Conservation (phyloP, 2,113 vertebrate genomes). For the Recurvirostra avosetta region DNA sequence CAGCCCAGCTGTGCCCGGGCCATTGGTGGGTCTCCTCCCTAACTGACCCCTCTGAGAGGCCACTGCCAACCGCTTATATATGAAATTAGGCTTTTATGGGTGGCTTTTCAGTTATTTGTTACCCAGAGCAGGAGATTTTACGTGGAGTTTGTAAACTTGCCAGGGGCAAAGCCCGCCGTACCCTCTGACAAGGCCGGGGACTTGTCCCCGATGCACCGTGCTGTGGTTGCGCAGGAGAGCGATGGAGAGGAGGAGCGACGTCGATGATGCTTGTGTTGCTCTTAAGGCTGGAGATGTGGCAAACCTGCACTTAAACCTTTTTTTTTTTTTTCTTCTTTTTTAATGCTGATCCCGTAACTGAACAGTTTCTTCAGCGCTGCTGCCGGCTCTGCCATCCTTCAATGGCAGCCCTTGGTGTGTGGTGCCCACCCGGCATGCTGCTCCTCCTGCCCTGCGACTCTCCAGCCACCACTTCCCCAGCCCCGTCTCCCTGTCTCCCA, state of each 20-base stretch:
- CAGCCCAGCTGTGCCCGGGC: rapidly evolving
- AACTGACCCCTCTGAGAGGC: neutral
- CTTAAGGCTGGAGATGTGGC: neutral
- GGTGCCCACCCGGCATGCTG: rapidly evolving
- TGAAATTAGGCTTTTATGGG: neutral
- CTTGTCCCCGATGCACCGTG: neutral
- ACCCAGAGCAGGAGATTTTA: neutral
- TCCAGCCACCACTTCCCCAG: rapidly evolving
- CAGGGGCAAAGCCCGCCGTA: neutral
- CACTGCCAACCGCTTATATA: neutral
- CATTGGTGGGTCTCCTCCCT: neutral
- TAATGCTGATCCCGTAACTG: rapidly evolving
- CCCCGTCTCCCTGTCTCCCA: neutral
- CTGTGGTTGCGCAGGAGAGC: rapidly evolving
- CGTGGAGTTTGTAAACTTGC: neutral
- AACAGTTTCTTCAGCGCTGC: neutral
- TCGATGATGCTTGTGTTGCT: neutral
- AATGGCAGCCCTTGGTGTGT: rapidly evolving
- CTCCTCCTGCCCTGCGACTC: neutral
- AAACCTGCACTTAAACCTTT: neutral
- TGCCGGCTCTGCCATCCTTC: neutral
- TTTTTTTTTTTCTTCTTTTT: neutral
- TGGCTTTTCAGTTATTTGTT: neutral
- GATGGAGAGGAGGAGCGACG: neutral
- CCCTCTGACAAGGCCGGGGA: neutral